A percentile compares a stretch with the other conserved stretches of the same genome.
Evolutionary conservation across 2,113 vertebrate species (phyloP).

Genomic region (Tupaia tana): DNA sequence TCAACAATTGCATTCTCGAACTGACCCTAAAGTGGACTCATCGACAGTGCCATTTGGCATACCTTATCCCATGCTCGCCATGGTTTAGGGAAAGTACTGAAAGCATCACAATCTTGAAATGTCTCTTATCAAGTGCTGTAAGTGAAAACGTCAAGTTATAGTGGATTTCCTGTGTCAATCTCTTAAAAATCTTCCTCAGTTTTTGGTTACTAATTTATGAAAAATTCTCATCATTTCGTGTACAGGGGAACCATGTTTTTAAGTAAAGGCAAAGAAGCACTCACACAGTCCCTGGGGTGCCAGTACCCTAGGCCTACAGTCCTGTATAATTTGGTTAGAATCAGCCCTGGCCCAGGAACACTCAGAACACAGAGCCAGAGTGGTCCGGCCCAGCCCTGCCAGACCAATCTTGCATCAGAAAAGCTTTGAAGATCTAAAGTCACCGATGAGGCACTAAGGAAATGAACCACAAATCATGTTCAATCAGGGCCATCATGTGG

Average conservation of each 20-base stretch:
- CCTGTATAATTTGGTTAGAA: neutral
- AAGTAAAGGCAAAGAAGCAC: neutral
- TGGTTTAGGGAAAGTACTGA: slow-evolving; percentile 13
- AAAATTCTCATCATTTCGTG: neutral
- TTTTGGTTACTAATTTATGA: neutral
- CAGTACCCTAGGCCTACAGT: neutral
- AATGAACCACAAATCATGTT: neutral
- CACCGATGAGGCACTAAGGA: neutral
- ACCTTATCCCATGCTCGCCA: neutral
- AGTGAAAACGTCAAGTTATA: neutral
- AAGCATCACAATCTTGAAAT: neutral
- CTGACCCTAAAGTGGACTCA: neutral
- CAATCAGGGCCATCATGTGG: neutral
- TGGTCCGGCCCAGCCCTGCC: neutral
- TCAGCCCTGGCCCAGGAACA: neutral
- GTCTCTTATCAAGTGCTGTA: neutral
- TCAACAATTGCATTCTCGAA: neutral
- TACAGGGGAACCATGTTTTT: neutral
- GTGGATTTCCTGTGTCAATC: neutral
- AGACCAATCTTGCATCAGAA: neutral
- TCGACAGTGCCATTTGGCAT: neutral
- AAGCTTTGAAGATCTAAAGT: neutral
- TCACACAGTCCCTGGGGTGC: neutral
- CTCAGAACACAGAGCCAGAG: neutral
- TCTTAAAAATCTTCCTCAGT: neutral